Percentiles rank a stretch among this genome's conserved stretches.
These are phyloP conservation scores for Denticeps clupeoides DNA, from an alignment of 2,797 vertebrate genomes.

Conservation along the genomic window DNA sequence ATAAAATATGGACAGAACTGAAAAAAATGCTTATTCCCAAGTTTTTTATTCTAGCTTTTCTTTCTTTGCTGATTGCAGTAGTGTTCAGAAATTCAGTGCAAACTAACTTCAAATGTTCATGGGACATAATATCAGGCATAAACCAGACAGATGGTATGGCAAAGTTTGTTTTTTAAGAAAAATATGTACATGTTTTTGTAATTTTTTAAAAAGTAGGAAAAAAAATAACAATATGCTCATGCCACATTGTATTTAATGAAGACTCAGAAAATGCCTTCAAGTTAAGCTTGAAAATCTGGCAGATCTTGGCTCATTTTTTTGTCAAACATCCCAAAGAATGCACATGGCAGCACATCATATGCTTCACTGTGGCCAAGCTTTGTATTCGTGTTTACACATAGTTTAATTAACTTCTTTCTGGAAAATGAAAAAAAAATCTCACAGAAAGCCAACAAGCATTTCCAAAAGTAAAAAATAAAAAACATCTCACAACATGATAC, in stretches of 20 bases:
- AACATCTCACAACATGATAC: too few species aligned
- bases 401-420: slow-evolving; percentile 19
- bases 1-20: slow-evolving; percentile 22
- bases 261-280: too few species aligned
- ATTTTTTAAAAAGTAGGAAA: too few species aligned
- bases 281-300: slow-evolving; percentile 13
- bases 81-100: too few species aligned
- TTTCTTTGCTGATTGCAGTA: background rate
- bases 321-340: slow-evolving; percentile 19
- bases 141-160: too few species aligned
- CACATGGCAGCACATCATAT: slow-evolving; percentile 16
- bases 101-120: too few species aligned
- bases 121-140: too few species aligned
- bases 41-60: background rate
- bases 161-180: too few species aligned
- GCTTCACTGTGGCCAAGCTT: slow-evolving; percentile 6
- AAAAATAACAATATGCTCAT: background rate
- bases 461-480: background rate
- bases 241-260: too few species aligned
- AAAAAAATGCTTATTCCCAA: too few species aligned
- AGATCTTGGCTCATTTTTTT: slow-evolving; percentile 12
- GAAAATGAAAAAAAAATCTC: too few species aligned
- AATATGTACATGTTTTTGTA: too few species aligned
- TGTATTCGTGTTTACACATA: slow-evolving; percentile 16
- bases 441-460: slow-evolving; percentile 6